phyloP scores from a whole-genome alignment of 2,888 invertebrate species.

The Amaurobius ferox region DNA sequence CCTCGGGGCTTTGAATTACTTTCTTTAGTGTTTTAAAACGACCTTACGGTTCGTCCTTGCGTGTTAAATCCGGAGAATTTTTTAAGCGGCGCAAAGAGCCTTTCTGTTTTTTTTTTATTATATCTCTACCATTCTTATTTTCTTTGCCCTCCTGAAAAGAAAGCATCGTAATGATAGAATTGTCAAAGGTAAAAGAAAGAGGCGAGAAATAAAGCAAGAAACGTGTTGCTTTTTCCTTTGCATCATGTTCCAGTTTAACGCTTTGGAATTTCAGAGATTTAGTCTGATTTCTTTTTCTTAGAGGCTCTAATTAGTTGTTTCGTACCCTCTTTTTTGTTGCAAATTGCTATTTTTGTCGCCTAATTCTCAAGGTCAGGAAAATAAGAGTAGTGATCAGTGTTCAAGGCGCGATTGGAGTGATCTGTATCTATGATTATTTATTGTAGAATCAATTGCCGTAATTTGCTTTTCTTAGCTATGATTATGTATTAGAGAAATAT shows the following conservation, averaged over 20 bases:
- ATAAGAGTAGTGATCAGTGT: too few species aligned
- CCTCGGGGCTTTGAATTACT: neutral
- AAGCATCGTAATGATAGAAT: neutral
- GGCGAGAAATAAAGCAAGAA: neutral
- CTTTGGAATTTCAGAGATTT: conserved; percentile 3
- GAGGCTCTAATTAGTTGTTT: conserved; percentile 20
- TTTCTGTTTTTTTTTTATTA: too few species aligned
- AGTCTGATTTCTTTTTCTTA: neutral
- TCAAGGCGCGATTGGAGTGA: too few species aligned
- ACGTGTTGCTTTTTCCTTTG: neutral
- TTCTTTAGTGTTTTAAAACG: neutral
- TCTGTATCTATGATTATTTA: too few species aligned
- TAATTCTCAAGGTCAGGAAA: conserved; percentile 13
- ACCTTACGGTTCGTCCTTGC: conserved; percentile 10
- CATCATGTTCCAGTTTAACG: conserved; percentile 15
- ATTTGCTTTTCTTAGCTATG: too few species aligned
- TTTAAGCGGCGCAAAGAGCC: neutral
- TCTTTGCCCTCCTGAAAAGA: neutral
- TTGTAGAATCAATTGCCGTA: too few species aligned
- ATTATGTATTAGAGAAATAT: too few species aligned
- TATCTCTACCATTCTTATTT: too few species aligned
- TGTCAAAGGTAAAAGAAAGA: neutral
- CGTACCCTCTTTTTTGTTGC: neutral
- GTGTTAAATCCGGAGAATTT: neutral
- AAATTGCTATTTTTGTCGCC: conserved; percentile 5